Conservation (phyloP, 1,140 invertebrate genomes). For the Cheumatopsyche charites region DNA sequence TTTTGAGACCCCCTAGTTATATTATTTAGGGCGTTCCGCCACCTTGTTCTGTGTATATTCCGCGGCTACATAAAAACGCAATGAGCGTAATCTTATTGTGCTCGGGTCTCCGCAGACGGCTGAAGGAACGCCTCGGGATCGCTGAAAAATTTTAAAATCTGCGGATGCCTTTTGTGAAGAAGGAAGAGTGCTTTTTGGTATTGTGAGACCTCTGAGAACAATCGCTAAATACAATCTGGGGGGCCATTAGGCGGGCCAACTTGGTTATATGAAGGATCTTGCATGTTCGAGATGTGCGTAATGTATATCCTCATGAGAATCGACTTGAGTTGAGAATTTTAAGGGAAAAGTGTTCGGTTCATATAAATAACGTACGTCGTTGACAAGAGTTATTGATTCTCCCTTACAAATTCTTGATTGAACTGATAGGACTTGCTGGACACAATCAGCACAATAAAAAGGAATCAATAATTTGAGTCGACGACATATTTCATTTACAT, state of each 20-base stretch:
- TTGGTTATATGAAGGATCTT: neutral
- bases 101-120: neutral
- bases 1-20: neutral
- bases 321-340: no score
- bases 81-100: constrained; percentile 30
- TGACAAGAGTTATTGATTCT: no score
- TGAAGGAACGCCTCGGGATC: neutral
- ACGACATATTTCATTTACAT: no score
- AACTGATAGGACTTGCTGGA: no score
- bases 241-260: neutral
- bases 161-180: constrained; percentile 21
- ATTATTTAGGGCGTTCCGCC: no score
- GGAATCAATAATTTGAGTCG: no score
- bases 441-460: no score
- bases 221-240: constrained; percentile 17
- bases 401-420: no score
- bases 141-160: constrained; percentile 24
- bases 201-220: constrained; percentile 8
- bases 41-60: neutral
- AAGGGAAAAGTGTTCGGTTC: no score
- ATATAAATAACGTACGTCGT: no score
- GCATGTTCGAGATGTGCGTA: no score
- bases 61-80: neutral
- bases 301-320: no score
- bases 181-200: constrained; percentile 1